Evolutionary conservation across 1,140 invertebrate species (phyloP).

Genomic region (Dendrolimus punctatus): DNA sequence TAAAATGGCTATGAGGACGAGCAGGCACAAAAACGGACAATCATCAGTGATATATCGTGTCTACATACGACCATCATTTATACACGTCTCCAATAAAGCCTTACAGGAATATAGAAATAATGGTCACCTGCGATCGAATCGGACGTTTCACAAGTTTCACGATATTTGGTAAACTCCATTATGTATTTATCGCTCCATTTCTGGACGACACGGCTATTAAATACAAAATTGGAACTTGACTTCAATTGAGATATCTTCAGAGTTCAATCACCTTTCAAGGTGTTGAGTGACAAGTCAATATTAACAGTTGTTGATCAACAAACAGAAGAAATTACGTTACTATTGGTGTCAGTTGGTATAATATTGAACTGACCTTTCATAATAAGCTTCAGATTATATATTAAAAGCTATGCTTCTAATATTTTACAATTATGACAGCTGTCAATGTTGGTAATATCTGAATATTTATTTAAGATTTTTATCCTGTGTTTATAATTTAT

Average conservation of each 20-base stretch:
- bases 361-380: conserved; percentile 56
- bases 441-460: too few species aligned
- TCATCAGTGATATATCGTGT: conserved; percentile 38
- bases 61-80: conserved; percentile 22
- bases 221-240: conserved; percentile 36
- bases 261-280: conserved; percentile 53
- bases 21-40: conserved; percentile 38
- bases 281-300: conserved; percentile 51
- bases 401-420: too few species aligned
- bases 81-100: conserved; percentile 32
- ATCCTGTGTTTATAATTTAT: too few species aligned
- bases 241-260: conserved; percentile 12
- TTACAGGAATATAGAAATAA: conserved; percentile 35
- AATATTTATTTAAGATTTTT: too few species aligned
- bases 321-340: conserved; percentile 58
- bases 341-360: conserved; percentile 37
- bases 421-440: too few species aligned
- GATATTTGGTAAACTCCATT: conserved; percentile 22
- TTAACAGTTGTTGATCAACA: conserved; percentile 60
- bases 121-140: conserved; percentile 12
- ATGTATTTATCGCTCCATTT: conserved; percentile 24
- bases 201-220: conserved; percentile 19
- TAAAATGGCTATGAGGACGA: conserved; percentile 42
- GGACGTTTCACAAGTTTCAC: conserved; percentile 7
- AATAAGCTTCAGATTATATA: conserved; percentile 52